Percentiles rank a stretch among this genome's conserved stretches.
Evolutionary conservation across 2,888 invertebrate genomes (phyloP).

Genomic region (Synanthedon formicaeformis): DNA sequence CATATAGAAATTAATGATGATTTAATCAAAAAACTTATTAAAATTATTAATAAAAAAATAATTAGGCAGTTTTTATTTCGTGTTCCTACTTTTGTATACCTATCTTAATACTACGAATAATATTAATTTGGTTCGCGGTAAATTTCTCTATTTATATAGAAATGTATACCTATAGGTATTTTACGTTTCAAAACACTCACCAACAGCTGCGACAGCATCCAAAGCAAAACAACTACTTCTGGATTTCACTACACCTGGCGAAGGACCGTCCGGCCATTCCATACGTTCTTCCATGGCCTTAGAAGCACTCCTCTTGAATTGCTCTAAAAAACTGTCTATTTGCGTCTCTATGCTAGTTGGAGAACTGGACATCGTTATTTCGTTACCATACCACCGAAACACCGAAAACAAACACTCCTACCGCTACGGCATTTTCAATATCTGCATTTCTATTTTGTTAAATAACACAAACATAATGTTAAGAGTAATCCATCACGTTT

Average conservation of each 20-base stretch:
- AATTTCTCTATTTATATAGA: neutral
- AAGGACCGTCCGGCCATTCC: constrained; percentile 65
- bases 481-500: constrained; percentile 16
- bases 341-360: constrained; percentile 83
- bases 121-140: neutral
- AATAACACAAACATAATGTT: constrained; percentile 12
- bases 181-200: constrained; percentile 25
- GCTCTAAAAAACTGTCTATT: constrained; percentile 87
- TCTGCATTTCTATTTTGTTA: constrained; percentile 17
- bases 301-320: constrained; percentile 83
- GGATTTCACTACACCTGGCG: constrained; percentile 59
- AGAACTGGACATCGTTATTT: constrained; percentile 74
- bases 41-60: no score
- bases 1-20: no score
- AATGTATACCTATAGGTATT: neutral
- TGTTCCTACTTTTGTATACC: no score
- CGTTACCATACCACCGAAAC: constrained; percentile 63
- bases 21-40: no score
- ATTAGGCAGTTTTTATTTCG: no score
- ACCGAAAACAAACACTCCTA: constrained; percentile 60
- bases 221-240: constrained; percentile 64
- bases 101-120: no score
- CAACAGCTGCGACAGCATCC: constrained; percentile 46
- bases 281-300: constrained; percentile 78
- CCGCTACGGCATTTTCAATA: constrained; percentile 36